These are phyloP conservation scores for Ploceus nigricollis DNA, from an alignment of 2,113 vertebrate genomes.

Conservation along the genomic window DNA sequence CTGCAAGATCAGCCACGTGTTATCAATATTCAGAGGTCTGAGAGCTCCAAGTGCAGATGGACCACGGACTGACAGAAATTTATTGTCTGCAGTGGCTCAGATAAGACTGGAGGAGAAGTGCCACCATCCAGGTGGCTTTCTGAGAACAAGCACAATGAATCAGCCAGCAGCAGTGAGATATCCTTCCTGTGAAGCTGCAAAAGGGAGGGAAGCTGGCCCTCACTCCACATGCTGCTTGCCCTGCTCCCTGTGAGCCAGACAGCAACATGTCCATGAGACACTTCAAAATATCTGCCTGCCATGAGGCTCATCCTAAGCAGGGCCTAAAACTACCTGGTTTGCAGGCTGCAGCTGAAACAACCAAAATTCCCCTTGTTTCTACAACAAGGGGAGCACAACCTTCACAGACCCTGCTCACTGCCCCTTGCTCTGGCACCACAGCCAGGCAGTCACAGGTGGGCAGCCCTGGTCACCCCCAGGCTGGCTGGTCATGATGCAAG, in stretches of 20 bases:
- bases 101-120: not conserved
- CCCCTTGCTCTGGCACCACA: not conserved
- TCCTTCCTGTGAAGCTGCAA: not conserved
- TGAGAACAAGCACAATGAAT: not conserved
- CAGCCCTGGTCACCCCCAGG: not conserved
- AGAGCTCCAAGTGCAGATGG: not conserved
- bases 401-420: rapidly evolving
- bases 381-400: not conserved
- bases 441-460: rapidly evolving
- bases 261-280: not conserved
- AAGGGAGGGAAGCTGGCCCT: not conserved
- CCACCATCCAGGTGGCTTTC: not conserved
- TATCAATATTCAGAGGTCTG: not conserved
- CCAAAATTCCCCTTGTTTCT: not conserved
- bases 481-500: rapidly evolving
- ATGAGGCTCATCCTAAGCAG: not conserved
- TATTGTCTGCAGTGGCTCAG: not conserved
- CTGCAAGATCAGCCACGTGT: rapidly evolving
- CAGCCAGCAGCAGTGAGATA: not conserved
- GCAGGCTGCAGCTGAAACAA: not conserved
- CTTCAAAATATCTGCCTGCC: not conserved
- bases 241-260: rapidly evolving
- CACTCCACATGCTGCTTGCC: rapidly evolving
- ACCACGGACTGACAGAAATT: not conserved
- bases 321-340: not conserved